Evolutionary conservation across 2,888 invertebrate species (phyloP).

Genomic region (Eupithecia inturbata): DNA sequence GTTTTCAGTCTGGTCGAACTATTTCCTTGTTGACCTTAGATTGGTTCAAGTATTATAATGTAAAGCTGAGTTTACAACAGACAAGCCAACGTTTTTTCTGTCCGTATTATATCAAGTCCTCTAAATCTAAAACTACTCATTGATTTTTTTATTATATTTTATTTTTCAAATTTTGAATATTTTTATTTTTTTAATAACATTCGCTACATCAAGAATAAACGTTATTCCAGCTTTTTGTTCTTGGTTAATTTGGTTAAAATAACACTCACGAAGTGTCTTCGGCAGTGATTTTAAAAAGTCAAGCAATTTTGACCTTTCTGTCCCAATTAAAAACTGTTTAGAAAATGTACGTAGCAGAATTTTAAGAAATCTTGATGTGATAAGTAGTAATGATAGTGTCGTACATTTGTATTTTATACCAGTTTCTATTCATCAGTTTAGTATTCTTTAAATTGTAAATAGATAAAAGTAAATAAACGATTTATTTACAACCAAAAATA

Average conservation of each 20-base stretch:
- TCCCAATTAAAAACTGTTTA: not conserved
- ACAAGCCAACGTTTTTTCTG: not conserved
- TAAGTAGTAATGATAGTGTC: not conserved
- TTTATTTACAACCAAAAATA: not conserved
- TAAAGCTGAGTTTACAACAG: not conserved
- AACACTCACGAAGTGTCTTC: not conserved
- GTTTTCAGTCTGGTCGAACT: not conserved
- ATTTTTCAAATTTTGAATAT: too few relatives aligned
- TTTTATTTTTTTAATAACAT: not conserved
- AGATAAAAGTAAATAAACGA: not conserved
- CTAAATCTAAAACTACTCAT: not conserved
- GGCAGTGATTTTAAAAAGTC: not conserved
- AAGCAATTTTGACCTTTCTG: not conserved
- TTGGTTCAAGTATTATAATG: not conserved
- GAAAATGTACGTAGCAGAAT: not conserved
- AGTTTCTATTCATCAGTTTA: not conserved
- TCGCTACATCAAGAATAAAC: not conserved
- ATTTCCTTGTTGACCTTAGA: too few relatives aligned
- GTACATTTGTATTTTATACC: not conserved
- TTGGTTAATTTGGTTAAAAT: not conserved
- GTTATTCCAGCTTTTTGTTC: not conserved
- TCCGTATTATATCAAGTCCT: not conserved
- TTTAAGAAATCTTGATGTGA: conserved; percentile 15
- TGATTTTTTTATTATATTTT: too few relatives aligned
- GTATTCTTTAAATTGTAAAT: not conserved